A percentile compares a stretch with the other conserved stretches of the same genome.
Conservation (phyloP, 2,888 invertebrate genomes). For the Nineta flava region DNA sequence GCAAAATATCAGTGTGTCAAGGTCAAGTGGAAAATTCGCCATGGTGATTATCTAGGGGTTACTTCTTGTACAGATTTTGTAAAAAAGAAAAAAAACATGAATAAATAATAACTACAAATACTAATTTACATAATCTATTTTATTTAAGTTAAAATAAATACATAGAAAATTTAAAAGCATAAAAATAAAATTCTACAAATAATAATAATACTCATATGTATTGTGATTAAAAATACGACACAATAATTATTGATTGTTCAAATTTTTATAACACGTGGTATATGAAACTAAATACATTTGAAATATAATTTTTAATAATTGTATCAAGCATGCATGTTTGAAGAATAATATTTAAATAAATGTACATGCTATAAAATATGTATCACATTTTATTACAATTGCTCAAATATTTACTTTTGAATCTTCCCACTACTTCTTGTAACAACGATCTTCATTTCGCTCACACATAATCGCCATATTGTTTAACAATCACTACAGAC, state of each 20-base stretch:
- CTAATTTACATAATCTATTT: neutral
- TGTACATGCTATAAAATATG: neutral
- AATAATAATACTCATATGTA: neutral
- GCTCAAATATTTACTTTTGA: neutral
- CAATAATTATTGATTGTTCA: neutral
- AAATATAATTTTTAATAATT: neutral
- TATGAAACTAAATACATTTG: neutral
- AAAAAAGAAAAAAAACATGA: neutral
- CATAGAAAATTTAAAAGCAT: neutral
- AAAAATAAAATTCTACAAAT: neutral
- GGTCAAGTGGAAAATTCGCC: neutral
- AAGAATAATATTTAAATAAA: neutral
- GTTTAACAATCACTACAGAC: neutral
- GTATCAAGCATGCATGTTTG: neutral
- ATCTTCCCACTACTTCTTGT: neutral
- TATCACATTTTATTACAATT: neutral
- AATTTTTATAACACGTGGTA: neutral
- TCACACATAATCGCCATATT: neutral
- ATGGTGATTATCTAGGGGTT: neutral
- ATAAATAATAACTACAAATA: neutral
- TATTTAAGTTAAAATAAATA: neutral
- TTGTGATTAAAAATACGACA: neutral
- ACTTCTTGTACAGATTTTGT: neutral
- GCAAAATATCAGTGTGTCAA: constrained; percentile 4
- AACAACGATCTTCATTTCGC: neutral